Base-by-base conservation (phyloP, 2,113 vertebrate species). In the Cervus canadensis region DNA sequence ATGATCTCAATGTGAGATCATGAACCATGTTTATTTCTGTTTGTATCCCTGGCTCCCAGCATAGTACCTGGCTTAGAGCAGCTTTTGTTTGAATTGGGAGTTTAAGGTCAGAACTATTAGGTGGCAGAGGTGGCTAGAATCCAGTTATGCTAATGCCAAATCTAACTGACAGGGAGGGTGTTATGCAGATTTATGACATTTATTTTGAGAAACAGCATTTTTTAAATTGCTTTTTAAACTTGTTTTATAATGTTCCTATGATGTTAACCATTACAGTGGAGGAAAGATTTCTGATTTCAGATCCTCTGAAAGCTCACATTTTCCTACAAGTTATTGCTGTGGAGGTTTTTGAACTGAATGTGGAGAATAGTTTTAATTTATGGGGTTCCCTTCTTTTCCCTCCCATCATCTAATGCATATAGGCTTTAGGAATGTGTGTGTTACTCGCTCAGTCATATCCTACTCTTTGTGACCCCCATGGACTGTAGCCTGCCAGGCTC, bases 1-100 rank as follows among this genome's bases (percentile, higher is more conserved):
- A 43, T 87, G 56, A 79, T n/a, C 57, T 96, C 26, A 30, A 3
- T 59, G 64, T 76, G 81, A 94, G 48, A 85, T 85, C 74, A 23
- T 48, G 33, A 59, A 36, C 54, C 7, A 1, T 96, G 83, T 97
- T 96, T 96, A 36, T 94, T 97, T 97, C 92, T 96, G 97, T 97
- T 97, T 96, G 87, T 96, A 67, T 94, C 95, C 90, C 78, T 97
- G 76, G 84, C 57, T 97, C 74, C 94, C 50, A 62, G 56, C 45
- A 52, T n/a, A 84, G n/a, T 62, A 78, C 85, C 87, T 98, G 81
- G 71, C 71, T 76, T 92, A 76, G 7, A 45, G 17, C 14, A 50
- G 79, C 62, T 96, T 93, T 95, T 92, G 71, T 98, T 96, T 97
- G 89, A 43, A 50, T 57, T 64, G 83, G 91, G 79, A 94, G 86